Conservation (phyloP, 1,140 invertebrate genomes). For the Drosophila guanche region DNA sequence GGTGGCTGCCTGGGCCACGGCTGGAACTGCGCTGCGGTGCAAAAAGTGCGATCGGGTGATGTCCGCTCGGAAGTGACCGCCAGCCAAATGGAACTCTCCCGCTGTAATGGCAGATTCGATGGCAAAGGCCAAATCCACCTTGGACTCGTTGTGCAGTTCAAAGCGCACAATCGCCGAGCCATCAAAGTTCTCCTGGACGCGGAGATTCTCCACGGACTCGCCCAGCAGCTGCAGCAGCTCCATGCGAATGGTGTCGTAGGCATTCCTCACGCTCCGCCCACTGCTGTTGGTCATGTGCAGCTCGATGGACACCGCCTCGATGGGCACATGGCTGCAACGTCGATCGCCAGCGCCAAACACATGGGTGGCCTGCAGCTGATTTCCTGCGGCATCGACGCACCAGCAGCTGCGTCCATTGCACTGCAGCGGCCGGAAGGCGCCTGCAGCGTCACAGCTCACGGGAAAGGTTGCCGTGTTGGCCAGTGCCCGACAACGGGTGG, state of each 20-base stretch:
- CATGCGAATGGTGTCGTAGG: conserved; percentile 70
- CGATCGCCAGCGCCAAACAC: conserved; percentile 86
- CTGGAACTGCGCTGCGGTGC: conserved; percentile 54
- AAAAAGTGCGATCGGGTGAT: conserved; percentile 77
- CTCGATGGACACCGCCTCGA: conserved; percentile 78
- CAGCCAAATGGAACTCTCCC: conserved; percentile 60
- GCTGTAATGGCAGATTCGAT: conserved; percentile 72
- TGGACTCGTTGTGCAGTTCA: conserved; percentile 75
- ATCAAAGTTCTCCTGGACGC: conserved; percentile 82
- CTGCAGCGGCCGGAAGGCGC: conserved; percentile 89
- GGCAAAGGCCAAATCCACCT: conserved; percentile 81
- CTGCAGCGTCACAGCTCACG: conserved; percentile 87
- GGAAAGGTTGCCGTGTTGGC: conserved; percentile 85
- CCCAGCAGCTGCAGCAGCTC: conserved; percentile 76
- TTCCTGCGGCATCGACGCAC: conserved; percentile 94
- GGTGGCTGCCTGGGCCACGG: conserved; percentile 62
- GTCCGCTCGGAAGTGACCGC: conserved; percentile 70
- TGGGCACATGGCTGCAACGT: conserved; percentile 64
- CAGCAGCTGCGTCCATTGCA: conserved; percentile 90
- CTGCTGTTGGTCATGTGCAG: conserved; percentile 72
- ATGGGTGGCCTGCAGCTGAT: conserved; percentile 87
- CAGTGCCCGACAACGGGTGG: conserved; percentile 87
- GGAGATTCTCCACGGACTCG: conserved; percentile 73
- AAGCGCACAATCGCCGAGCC: conserved; percentile 72
- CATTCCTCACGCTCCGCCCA: conserved; percentile 56